Conservation (phyloP, 2,113 vertebrate genomes). For the Oophaga pumilio region DNA sequence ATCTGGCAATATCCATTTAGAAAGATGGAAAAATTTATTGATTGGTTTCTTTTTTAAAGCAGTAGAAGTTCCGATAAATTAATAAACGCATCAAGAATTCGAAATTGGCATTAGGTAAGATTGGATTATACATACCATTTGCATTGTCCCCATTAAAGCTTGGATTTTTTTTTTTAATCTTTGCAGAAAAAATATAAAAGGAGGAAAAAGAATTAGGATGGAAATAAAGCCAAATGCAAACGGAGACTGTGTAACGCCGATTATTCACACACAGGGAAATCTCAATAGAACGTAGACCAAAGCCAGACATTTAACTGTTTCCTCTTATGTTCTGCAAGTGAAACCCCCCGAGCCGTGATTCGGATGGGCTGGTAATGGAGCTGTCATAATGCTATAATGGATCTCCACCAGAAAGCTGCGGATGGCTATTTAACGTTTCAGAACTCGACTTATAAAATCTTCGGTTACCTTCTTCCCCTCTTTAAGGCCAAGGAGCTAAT, state of each 20-base stretch:
- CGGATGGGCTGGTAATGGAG: slow-evolving; percentile 65
- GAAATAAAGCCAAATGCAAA: not conserved
- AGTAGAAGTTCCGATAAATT: not conserved
- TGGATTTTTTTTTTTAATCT: not conserved
- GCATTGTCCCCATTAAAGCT: not conserved
- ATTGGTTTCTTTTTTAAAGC: not conserved
- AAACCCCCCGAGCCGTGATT: slow-evolving; percentile 41
- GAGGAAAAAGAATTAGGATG: not conserved
- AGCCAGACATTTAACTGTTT: slow-evolving; percentile 26
- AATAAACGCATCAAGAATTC: not conserved
- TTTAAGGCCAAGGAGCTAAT: slow-evolving; percentile 60
- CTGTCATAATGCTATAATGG: slow-evolving; percentile 70
- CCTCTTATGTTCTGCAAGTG: slow-evolving; percentile 49
- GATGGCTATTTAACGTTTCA: slow-evolving; percentile 68
- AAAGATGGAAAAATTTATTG: too few species aligned
- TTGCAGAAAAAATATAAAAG: not conserved
- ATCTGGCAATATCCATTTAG: too few species aligned
- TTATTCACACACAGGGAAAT: slow-evolving; percentile 23
- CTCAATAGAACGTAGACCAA: slow-evolving; percentile 25
- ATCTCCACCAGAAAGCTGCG: slow-evolving; percentile 69
- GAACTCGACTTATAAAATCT: slow-evolving; percentile 76
- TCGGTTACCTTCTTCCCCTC: slow-evolving; percentile 63
- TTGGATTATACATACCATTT: not conserved
- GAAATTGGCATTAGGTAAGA: not conserved
- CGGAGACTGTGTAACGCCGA: not conserved